Evolutionary conservation across 1,140 invertebrate genomes (phyloP), one percentile per base, ranked within the genome.

Genomic region (Drosophila nigrodunni): DNA sequence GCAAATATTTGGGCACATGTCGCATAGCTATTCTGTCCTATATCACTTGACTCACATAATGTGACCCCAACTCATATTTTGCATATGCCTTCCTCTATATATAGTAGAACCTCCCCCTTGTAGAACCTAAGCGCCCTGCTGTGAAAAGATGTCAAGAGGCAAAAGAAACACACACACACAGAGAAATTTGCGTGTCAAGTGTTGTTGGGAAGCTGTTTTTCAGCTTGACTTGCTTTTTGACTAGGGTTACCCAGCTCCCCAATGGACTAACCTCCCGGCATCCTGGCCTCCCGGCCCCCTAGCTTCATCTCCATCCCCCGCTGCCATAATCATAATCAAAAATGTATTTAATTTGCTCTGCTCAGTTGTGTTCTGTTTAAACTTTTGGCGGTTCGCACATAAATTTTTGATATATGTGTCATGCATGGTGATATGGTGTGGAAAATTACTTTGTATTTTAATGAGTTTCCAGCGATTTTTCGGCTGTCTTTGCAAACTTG

Each of bases 371-470:
- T 58, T 44, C 64, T 80, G 73, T 70, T 77, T 66, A 73, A 83
- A 88, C 83, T 88, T 88, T 83, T 77, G 73, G 74, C 79, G 52
- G 70, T 74, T 80, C 69, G 78, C 74, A 76, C 80, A 89, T 85
- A 85, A 37, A 89, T 85, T 81, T 88, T 89, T 89, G 85, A 85
- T 90, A 89, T 78, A 88, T 88, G 78, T 54, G 47, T 74, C 80
- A 59, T 65, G 62, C 60, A 57, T 60, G 52, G 80, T 74, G 83
- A 80, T 88, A 78, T 89, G 85, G 86, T 89, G 86, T 85, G 85
- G 85, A 89, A 89, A 89, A 89, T 89, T 81, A 89, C 81, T 89
- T 89, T 89, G 65, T 71, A 85, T 89, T 89, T 89, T 85, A 89
- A 89, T 89, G 86, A 89, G 80, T 80, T 80, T 66, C 75, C 70